Evolutionary conservation across 2,888 invertebrate species (phyloP), one percentile per base, ranked within the genome.

Genomic region (Lasius platythorax): DNA sequence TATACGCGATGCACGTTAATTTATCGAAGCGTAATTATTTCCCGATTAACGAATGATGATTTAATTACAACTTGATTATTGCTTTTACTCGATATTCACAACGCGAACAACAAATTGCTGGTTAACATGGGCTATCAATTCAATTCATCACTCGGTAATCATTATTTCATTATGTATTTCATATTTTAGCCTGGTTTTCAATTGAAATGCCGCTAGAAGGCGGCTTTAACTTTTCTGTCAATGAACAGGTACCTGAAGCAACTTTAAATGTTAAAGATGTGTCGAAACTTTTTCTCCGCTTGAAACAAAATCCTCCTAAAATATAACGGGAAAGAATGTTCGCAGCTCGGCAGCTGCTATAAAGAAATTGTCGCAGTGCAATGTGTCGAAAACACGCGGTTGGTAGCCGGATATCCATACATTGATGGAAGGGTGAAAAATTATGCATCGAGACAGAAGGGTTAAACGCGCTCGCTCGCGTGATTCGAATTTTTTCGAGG

Each of bases 401-500:
- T 5, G 5, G 5, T 37, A 37, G 5, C 5, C 37, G 4, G 5
- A 5, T 37, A 37, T 37, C 37, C 37, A 37, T 37, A 37, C 5
- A 37, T 37, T 37, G 5, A 5, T 37, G 37, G 5, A 4, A 37
- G 5, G 37, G 30, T 33, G 30, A 37, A 37, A 37, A 37, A 0
- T 37, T 37, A 37, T 37, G 37, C 37, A 37, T 37, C 0, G 37
- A 23, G 23, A 37, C 37, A 37, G 37, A 37, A 37, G 37, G 30
- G 3, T 33, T 33, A 33, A 33, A 37, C 37, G 30, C 37, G 37
- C 4, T 37, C 6, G 37, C 6, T 53, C n/a, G 33, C 11, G 73
- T 73, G 61, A 73, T 46, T 81, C 46, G n/a, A 72, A 81, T 81
- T 73, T 81, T 79, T 81, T 73, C 28, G 33, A 46, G 33, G 3